Conservation (phyloP, 1,140 invertebrate species). For the Rhyacophila brunnea region DNA sequence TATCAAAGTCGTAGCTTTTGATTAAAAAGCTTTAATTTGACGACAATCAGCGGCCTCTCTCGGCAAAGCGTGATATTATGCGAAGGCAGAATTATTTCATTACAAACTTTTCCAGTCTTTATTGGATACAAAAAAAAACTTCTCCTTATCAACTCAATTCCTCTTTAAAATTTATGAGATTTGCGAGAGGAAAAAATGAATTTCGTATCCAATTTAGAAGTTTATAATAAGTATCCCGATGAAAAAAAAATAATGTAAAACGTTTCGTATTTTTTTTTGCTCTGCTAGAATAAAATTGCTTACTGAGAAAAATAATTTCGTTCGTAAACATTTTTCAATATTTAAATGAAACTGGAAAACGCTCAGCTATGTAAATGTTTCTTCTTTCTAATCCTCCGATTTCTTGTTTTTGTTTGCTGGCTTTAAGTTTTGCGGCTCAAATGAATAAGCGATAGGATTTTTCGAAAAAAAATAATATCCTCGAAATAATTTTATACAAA, state of each 20-base stretch:
- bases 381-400: too few relatives aligned
- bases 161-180: constrained; percentile 33
- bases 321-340: not conserved
- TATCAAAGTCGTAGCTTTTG: too few relatives aligned
- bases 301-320: constrained; percentile 2
- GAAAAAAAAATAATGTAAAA: constrained; percentile 26
- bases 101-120: constrained; percentile 28
- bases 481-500: too few relatives aligned
- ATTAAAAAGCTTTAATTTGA: not conserved
- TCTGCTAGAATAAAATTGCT: not conserved
- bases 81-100: constrained; percentile 22
- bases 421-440: too few relatives aligned
- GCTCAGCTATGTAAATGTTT: too few relatives aligned
- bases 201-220: constrained; percentile 32
- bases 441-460: too few relatives aligned
- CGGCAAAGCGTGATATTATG: constrained; percentile 8
- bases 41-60: not conserved
- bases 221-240: constrained; percentile 30
- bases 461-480: too few relatives aligned
- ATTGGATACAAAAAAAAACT: constrained; percentile 31
- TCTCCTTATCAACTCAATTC: constrained; percentile 31
- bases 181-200: constrained; percentile 29
- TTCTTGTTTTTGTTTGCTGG: too few relatives aligned
- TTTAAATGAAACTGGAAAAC: not conserved
- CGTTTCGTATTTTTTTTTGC: constrained; percentile 5